These are phyloP conservation scores for Watersipora subatra DNA, from an alignment of 1,140 invertebrate species.

Conservation along the genomic window DNA sequence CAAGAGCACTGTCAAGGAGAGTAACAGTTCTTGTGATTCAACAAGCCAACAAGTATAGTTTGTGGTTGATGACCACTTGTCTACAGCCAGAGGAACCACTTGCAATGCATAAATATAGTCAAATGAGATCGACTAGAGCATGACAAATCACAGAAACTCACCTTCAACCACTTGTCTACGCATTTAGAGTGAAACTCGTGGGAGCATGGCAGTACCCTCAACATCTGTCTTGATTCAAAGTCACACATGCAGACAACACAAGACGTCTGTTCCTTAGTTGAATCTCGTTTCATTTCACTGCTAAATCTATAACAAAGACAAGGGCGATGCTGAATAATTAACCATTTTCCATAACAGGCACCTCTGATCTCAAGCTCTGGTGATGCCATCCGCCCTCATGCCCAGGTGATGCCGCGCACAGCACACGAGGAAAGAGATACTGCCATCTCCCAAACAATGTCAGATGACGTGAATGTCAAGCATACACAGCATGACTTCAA, in stretches of 20 bases:
- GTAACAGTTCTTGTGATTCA: too few species aligned
- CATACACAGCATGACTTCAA: too few species aligned
- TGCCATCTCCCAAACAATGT: too few species aligned
- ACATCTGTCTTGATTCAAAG: conserved; percentile 72
- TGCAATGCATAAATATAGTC: not conserved
- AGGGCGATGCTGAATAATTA: too few species aligned
- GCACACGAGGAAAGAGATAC: too few species aligned
- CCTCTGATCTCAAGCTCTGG: too few species aligned
- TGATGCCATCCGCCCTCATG: too few species aligned
- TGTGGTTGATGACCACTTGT: not conserved
- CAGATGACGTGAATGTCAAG: too few species aligned
- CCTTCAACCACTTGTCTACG: conserved; percentile 92
- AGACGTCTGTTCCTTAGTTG: conserved; percentile 70
- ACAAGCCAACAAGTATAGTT: not conserved
- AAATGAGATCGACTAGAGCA: not conserved
- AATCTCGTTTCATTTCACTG: conserved; percentile 52
- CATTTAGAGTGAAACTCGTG: conserved; percentile 93
- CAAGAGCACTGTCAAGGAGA: not conserved
- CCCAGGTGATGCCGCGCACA: too few species aligned
- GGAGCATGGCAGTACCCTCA: conserved; percentile 77
- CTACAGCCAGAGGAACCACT: not conserved
- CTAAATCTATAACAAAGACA: conserved; percentile 49
- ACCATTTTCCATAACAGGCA: too few species aligned
- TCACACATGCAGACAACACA: conserved; percentile 96
- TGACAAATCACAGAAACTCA: conserved; percentile 43